Conservation (phyloP, 2,113 vertebrate species). For the Myodes glareolus region DNA sequence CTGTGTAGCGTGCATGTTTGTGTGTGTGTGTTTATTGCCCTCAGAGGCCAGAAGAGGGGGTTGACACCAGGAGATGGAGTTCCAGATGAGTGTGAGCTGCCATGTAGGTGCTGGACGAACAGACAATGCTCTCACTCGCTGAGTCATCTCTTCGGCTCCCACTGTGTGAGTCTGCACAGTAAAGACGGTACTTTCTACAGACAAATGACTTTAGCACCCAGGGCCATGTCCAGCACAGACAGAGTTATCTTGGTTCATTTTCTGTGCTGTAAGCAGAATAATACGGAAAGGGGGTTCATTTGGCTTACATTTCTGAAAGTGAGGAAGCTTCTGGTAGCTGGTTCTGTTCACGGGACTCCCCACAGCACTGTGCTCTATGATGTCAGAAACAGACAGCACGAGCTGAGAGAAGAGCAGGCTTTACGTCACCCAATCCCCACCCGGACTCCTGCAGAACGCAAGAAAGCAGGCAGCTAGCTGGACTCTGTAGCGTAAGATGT, state of each 20-base stretch:
- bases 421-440: neutral
- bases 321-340: neutral
- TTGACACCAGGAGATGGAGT: neutral
- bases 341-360: neutral
- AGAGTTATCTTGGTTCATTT: neutral
- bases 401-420: neutral
- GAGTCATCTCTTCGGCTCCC: neutral
- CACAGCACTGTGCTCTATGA: neutral
- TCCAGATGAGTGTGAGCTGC: neutral
- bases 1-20: fast-evolving
- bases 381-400: neutral
- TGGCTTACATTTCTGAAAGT: neutral
- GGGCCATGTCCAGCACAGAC: fast-evolving
- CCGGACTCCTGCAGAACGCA: neutral
- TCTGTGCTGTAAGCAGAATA: neutral
- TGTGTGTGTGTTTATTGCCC: neutral
- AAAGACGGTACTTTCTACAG: neutral
- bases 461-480: neutral
- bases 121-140: neutral
- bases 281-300: neutral
- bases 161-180: neutral
- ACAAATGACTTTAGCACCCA: neutral
- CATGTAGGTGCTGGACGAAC: neutral
- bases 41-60: neutral
- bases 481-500: fast-evolving